Evolutionary conservation across 2,888 invertebrate genomes (phyloP), one percentile per base, ranked within the genome.

Genomic region (Caenorhabditis plicata): DNA sequence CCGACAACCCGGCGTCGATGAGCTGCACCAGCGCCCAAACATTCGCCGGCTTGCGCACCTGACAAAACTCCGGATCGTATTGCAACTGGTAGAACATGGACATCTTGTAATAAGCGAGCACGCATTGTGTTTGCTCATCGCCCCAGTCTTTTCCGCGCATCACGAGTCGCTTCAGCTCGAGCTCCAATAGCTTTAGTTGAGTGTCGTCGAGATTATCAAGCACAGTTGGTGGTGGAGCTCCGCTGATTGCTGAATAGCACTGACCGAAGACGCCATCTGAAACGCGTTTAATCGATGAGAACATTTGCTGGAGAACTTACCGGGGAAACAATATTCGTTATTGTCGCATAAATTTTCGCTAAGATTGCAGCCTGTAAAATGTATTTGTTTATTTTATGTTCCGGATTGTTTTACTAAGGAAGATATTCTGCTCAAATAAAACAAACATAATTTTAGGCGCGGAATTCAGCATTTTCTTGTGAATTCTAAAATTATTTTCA

Each of bases 251-350:
- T 11, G 74, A 64, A 55, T 64, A 76, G 51, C 78, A 78, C 42
- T 78, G 78, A 23, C 78, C 78, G 57, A 78, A 78, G 26, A 78
- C 69, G 22, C 77, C 77, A 54, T 78, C 78, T 60, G 44, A 41
- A 53, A 49, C 23, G 23, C 39, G 13, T 2, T 8, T 2, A 36
- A 22, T 26, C 17, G n/a, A 19, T 11, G 8, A 26, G 41, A 44
- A 17, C 15, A 23, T 43, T 25, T n/a, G 13, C 29, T 17, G 5
- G 17, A 9, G 13, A 23, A 25, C 48, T 22, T 29, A 70, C 68
- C 68, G 23, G 69, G 60, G 40, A 70, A 53, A 52, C 77, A 77
- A 31, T 46, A 46, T 57, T 77, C 77, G 26, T 64, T 55, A 38
- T 48, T 48, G 29, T 77, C 74, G 55, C 77, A 77, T 38, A 77